phyloP scores from a whole-genome alignment of 2,113 vertebrate species.

The Ranitomeya imitator region DNA sequence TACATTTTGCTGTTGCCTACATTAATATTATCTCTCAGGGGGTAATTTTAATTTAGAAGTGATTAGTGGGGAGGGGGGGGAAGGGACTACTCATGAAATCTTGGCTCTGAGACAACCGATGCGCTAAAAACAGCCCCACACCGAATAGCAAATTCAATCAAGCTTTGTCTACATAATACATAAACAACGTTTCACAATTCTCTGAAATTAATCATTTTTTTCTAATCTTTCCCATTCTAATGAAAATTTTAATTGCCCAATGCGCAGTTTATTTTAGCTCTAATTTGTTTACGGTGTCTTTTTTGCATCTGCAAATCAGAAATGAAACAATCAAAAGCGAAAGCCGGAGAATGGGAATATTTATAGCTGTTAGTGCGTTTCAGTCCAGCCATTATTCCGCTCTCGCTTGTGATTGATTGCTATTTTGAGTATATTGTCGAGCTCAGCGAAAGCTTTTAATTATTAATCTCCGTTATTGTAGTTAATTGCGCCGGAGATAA shows the following conservation, averaged over 20 bases:
- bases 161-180: background rate
- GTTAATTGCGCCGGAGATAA: conserved; percentile 51
- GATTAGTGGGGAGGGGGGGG: too few relatives aligned
- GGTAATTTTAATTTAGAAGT: background rate
- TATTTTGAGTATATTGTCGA: conserved; percentile 26
- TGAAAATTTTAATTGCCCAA: conserved; percentile 17
- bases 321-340: conserved; percentile 17
- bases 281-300: conserved; percentile 8
- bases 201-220: conserved; percentile 30
- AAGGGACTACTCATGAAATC: background rate
- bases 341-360: background rate
- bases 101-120: background rate
- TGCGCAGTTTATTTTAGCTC: background rate
- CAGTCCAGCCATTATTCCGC: conserved; percentile 32
- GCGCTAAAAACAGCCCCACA: background rate
- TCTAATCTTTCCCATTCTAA: background rate
- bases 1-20: too few relatives aligned
- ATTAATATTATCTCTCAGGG: background rate
- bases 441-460: conserved; percentile 53
- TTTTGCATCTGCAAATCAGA: background rate
- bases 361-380: conserved; percentile 16
- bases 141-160: background rate
- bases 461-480: conserved; percentile 53
- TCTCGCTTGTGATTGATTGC: conserved; percentile 21
- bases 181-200: background rate